These are phyloP conservation scores for Apis mellifera DNA, from an alignment of 1,140 invertebrate genomes.

Conservation along the genomic window DNA sequence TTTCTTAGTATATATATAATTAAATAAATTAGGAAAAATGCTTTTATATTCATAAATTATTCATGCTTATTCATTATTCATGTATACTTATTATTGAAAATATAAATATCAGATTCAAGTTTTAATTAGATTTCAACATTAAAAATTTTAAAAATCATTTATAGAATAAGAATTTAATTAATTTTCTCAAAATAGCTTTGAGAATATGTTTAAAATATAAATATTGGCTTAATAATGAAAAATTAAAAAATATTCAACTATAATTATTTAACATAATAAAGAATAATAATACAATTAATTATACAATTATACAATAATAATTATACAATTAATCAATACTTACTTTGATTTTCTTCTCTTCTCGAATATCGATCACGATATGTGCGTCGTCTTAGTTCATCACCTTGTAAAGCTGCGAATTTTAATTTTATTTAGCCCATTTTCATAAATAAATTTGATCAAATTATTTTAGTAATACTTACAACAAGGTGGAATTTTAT, in stretches of 20 bases:
- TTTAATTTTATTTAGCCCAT: not conserved
- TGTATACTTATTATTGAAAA: too few relatives aligned
- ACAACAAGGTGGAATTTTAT: constrained; percentile 76
- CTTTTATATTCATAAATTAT: too few relatives aligned
- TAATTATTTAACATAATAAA: too few relatives aligned
- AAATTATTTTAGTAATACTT: constrained; percentile 55
- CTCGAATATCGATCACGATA: constrained; percentile 48
- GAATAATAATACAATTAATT: too few relatives aligned
- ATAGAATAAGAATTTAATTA: not conserved
- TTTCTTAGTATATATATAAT: too few relatives aligned
- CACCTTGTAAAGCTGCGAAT: constrained; percentile 63
- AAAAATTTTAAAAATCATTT: too few relatives aligned
- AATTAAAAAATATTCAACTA: not conserved
- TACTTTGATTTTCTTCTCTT: constrained; percentile 54
- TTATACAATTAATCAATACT: constrained; percentile 40
- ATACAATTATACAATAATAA: too few relatives aligned
- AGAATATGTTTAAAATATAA: not conserved
- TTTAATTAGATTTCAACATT: too few relatives aligned
- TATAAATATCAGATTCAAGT: too few relatives aligned
- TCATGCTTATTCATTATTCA: too few relatives aligned
- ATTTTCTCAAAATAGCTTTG: not conserved
- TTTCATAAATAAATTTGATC: not conserved
- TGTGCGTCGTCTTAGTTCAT: constrained; percentile 47
- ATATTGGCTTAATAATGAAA: not conserved
- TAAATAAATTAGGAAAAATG: too few relatives aligned